Conservation (phyloP, 2,113 vertebrate genomes). For the Camelus bactrianus region DNA sequence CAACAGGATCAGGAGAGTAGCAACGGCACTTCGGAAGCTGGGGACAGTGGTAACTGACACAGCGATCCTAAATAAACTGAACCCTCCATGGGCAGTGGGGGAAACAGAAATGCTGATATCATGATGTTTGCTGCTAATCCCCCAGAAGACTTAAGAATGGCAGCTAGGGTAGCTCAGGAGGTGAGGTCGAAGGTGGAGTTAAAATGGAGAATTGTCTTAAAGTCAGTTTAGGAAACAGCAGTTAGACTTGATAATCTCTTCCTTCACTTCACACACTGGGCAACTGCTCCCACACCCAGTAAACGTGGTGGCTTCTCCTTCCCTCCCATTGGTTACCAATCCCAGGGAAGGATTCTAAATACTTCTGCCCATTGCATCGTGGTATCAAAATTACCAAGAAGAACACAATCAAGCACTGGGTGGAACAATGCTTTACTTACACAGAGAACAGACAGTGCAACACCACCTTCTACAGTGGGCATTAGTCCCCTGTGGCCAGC, state of each 20-base stretch:
- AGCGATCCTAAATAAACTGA: neutral
- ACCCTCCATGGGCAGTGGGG: neutral
- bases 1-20: neutral
- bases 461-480: neutral
- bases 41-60: neutral
- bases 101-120: neutral
- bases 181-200: neutral
- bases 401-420: neutral
- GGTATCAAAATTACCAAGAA: neutral
- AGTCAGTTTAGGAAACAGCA: neutral
- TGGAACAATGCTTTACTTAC: neutral
- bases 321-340: neutral
- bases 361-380: neutral
- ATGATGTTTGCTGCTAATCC: neutral
- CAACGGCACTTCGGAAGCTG: neutral
- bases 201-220: neutral
- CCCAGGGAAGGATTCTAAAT: neutral
- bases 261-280: neutral
- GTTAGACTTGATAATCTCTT: neutral
- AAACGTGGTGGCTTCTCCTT: neutral
- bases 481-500: neutral
- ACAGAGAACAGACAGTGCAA: neutral
- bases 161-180: neutral
- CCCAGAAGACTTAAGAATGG: neutral
- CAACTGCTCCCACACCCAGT: neutral